Evolutionary conservation across 1,140 invertebrate species (phyloP).

Genomic region (Ptiloglossa arizonensis): DNA sequence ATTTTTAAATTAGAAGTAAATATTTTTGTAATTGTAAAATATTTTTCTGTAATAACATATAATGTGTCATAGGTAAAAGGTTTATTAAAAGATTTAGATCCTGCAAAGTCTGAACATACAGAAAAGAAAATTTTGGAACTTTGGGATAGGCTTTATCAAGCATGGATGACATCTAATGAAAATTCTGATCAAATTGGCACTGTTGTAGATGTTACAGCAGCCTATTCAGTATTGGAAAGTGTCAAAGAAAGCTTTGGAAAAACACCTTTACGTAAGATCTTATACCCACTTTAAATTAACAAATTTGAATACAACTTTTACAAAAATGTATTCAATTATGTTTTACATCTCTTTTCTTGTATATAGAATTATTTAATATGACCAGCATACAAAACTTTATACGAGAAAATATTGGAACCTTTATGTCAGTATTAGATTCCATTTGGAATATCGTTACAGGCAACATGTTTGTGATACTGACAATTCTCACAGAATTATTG

Average conservation of each 20-base stretch:
- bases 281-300: background rate
- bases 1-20: background rate
- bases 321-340: background rate
- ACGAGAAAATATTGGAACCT: conserved; percentile 95
- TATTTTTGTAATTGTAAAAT: conserved; percentile 2
- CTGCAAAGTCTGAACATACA: conserved; percentile 90
- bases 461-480: conserved; percentile 95
- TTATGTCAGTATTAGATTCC: conserved; percentile 94
- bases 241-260: conserved; percentile 88
- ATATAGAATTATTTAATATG: conserved; percentile 88
- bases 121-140: conserved; percentile 96
- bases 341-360: conserved; percentile 31
- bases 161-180: conserved; percentile 90
- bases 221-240: conserved; percentile 87
- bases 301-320: conserved; percentile 1
- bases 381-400: conserved; percentile 90
- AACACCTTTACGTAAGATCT: conserved; percentile 82
- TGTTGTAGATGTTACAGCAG: conserved; percentile 84
- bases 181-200: conserved; percentile 84
- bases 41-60: conserved; percentile 26
- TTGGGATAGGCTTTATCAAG: conserved; percentile 96
- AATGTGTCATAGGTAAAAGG: conserved; percentile 85
- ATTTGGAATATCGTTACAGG: conserved; percentile 96
- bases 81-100: conserved; percentile 91
- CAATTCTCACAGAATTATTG: conserved; percentile 91